Percentiles rank a stretch among this genome's conserved stretches.
Evolutionary conservation across 2,797 vertebrate genomes (phyloP).

Genomic region (Aphelocoma californica): DNA sequence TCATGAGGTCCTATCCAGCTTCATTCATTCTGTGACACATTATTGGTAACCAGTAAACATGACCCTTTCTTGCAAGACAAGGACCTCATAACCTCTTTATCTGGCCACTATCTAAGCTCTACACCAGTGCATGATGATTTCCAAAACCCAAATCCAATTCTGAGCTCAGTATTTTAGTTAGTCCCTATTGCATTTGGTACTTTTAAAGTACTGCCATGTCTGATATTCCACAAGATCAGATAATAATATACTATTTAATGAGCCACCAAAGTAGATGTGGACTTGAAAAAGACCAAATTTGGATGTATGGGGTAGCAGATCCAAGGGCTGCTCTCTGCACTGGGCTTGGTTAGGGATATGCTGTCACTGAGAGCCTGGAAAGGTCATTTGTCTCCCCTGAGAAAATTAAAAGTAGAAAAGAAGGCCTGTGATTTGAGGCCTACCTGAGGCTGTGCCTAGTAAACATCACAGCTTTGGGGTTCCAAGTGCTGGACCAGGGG

Average conservation of each 20-base stretch:
- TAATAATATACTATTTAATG: not conserved
- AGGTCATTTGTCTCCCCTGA: not conserved
- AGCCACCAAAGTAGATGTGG: not conserved
- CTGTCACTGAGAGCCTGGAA: not conserved
- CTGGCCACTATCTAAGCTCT: not conserved
- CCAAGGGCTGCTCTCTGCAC: not conserved
- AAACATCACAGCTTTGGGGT: not conserved
- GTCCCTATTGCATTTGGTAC: not conserved
- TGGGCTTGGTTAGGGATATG: not conserved
- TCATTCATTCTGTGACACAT: not conserved
- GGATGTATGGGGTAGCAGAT: not conserved
- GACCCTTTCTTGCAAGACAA: not conserved
- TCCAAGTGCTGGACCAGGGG: not conserved
- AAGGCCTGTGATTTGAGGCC: not conserved
- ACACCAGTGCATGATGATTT: not conserved
- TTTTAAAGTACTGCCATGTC: not conserved
- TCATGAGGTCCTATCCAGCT: not conserved
- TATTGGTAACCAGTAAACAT: not conserved
- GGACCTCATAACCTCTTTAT: not conserved
- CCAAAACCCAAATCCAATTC: not conserved
- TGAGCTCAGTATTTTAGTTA: not conserved
- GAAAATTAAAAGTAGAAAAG: not conserved
- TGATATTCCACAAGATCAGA: not conserved
- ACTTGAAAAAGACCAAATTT: not conserved
- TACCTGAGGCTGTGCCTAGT: not conserved